Conservation (phyloP, 1,140 invertebrate species). For the Mya arenaria region DNA sequence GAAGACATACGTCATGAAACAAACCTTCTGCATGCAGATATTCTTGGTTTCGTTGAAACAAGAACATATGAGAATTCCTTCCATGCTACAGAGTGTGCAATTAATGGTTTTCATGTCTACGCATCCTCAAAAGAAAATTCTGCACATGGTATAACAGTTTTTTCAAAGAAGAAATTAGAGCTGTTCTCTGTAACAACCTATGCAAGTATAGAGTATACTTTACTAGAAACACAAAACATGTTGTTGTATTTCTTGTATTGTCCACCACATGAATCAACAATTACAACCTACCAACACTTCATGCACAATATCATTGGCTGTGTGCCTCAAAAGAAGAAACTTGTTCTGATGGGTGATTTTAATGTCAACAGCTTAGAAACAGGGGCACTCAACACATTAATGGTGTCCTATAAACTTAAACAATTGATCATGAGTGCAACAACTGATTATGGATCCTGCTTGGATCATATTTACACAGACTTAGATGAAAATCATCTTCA, state of each 20-base stretch:
- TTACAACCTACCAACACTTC: background rate
- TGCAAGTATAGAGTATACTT: background rate
- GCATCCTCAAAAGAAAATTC: background rate
- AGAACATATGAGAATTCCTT: background rate
- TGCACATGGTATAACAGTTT: slow-evolving; percentile 14
- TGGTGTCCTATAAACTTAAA: background rate
- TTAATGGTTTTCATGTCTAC: slow-evolving; percentile 14
- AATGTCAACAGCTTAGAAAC: background rate
- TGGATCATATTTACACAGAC: background rate
- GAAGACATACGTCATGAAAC: slow-evolving; percentile 15
- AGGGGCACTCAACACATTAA: background rate
- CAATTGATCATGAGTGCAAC: background rate
- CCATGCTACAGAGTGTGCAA: background rate
- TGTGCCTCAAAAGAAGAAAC: background rate
- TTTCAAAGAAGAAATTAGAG: background rate
- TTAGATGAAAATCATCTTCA: background rate
- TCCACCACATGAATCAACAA: background rate
- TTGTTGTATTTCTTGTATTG: slow-evolving; percentile 5
- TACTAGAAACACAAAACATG: background rate
- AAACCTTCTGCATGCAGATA: slow-evolving; percentile 12
- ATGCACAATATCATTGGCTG: background rate
- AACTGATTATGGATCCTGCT: background rate
- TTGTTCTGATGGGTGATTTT: background rate
- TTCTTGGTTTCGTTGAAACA: slow-evolving; percentile 36
- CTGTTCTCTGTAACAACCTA: background rate